These are phyloP conservation scores for Eospalax fontanierii DNA, from an alignment of 2,797 vertebrate species.

Conservation along the genomic window DNA sequence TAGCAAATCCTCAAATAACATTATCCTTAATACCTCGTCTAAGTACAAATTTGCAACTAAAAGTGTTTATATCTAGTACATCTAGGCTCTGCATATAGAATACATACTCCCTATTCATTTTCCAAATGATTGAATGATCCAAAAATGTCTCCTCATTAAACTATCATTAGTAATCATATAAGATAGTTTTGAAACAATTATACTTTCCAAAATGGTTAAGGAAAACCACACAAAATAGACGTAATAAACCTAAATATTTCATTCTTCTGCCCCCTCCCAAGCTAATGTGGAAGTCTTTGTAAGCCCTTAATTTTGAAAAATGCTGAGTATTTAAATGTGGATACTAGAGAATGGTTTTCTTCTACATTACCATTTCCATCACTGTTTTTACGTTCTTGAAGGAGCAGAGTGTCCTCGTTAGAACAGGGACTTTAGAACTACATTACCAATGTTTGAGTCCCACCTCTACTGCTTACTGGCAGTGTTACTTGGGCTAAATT, in stretches of 20 bases:
- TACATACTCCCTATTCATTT: slow-evolving; percentile 27
- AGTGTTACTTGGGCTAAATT: background rate
- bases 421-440: background rate
- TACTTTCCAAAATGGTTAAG: slow-evolving; percentile 52
- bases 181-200: slow-evolving; percentile 55
- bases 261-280: background rate
- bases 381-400: background rate
- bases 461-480: background rate
- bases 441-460: background rate
- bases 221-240: slow-evolving; percentile 45
- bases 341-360: background rate
- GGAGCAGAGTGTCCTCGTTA: background rate
- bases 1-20: background rate
- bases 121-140: slow-evolving; percentile 12
- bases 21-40: background rate
- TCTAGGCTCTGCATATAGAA: slow-evolving; percentile 53
- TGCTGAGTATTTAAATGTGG: background rate
- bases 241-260: slow-evolving; percentile 21
- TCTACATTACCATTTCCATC: background rate
- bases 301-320: slow-evolving; percentile 63
- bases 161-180: background rate
- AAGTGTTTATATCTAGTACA: slow-evolving; percentile 62
- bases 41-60: slow-evolving; percentile 6
- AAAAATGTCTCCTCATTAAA: slow-evolving; percentile 50
- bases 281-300: background rate